Base-by-base conservation (phyloP, 2,113 vertebrate species). In the Grammomys dolichurus region DNA sequence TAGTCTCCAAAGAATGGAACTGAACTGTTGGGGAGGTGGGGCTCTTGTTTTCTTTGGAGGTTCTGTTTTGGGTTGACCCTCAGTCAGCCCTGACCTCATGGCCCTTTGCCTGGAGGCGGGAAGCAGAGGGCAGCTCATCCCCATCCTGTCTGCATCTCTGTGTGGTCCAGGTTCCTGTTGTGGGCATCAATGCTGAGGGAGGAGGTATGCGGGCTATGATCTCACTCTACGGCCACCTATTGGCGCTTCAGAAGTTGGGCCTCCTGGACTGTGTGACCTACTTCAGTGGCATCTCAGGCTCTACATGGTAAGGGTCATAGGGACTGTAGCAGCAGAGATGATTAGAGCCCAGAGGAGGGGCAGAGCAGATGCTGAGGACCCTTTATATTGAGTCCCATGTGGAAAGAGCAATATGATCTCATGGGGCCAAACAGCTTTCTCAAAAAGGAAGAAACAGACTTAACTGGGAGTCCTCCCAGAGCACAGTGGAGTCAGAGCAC, bases 181-280 rank as follows among this genome's bases (percentile, higher is more conserved):
- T 99, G 63, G 99, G 99, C 43, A 51, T 99, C 0, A 97, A 99
- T 97, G 99, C 98, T 3, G 98, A 98, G 26, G 99, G 98, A 0
- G 99, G 99, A 5, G 99, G 99, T 20, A 91, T 98, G 72, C 91
- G 99, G 76, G 99, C 99, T 36, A 99, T 99, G 99, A 99, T 98
- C 0, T 97, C 98, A 0, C 96, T 99, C 93, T 98, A 97, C 0
- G 99, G 99, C n/a, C 98, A 98, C 40, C 97, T 99, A 13, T 98
- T 96, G 97, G 99, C 97, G 17, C 98, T 99, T 76, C 98, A 99
- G 98, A 98, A 98, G 22, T 94, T 99, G 67, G 98, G 98, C 51
- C 96, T 99, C 89, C 87, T 99, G 86, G 99, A 99, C 86, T 98
- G 98, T 43, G 92, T 98, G 70, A 98, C 98, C 8, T 99, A 99